Evolutionary conservation across 2,888 invertebrate genomes (phyloP), one percentile per base, ranked within the genome.

Genomic region (Lycia hirtaria): DNA sequence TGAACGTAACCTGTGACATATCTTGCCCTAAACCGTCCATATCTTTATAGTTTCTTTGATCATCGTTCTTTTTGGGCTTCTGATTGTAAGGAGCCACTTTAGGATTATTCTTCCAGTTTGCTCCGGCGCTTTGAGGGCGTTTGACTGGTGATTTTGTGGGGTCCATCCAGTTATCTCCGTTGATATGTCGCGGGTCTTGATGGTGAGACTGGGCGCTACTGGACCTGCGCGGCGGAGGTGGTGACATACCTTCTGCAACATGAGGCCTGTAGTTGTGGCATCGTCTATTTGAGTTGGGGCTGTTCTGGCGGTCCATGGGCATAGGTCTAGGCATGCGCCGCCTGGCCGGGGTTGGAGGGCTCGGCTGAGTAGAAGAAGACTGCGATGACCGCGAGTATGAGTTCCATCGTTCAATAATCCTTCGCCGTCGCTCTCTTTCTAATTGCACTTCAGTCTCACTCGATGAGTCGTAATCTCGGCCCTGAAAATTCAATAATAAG

Each of bases 391-490:
- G 85, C 59, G 96, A 96, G 2, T 96, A 94, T 28, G 95, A 94
- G 69, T 96, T 95, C 96, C 96, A 96, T 76, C 95, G 95, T 62
- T 95, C 95, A 60, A 96, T 93, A 35, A 96, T 87, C 12, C 93
- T 91, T 67, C 93, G 93, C 58, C 96, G 92, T 52, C 96, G 93
- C 54, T 95, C 95, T 47, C 94, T 93, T 76, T 96, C 95, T 71
- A 94, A 80, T 40, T 93, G 93, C 45, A 94, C 93, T 88, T 96
- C 96, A 53, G 94, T 94, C 85, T 96, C 96, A 80, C 95, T 95
- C 57, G 93, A 93, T 6, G 96, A 95, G 78, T 97, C 96, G 82
- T 96, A 97, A 79, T 97, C 97, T 63, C 95, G 95, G 56, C 97
- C 97, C 96, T 96, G 85, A 28, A 33, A 62, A 50, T n/a, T n/a